Base-by-base conservation (phyloP, 2,113 vertebrate genomes). In the Camelus bactrianus region DNA sequence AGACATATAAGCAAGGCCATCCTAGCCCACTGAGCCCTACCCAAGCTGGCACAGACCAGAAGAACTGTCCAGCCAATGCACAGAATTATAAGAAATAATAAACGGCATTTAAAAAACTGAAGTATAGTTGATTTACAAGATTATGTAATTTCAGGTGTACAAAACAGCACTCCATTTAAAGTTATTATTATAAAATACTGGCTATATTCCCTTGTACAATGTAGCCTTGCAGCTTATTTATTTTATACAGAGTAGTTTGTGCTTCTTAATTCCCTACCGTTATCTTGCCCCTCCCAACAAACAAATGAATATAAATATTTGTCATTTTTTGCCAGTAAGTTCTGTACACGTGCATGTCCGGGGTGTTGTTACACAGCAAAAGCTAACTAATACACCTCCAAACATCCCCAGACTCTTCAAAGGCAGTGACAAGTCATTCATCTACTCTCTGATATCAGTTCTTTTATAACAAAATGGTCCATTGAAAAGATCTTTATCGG, bases 251-350 rank as follows among this genome's bases (percentile, higher is more conserved):
- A 35, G 52, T 26, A 56, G n/a, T 79, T 79, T 56, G 52, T 56
- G 35, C 13, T 20, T 38, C n/a, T 56, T 56, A 79, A 35, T 56
- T 56, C 20, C 20, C 52, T 35, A 79, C 20, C n/a, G 11, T 32
- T n/a, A 8, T 56, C 52, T 22, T 79, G 32, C 75, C 48, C 30
- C 17, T 50, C 3, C 13, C 19, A 54, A 56, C 19, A 35, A 35
- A 56, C 15, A 20, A 56, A 56, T 35, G 75, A 77, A 54, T 11
- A n/a, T 77, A 52, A 77, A 52, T 64, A n/a, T 81, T 85, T 58
- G 32, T 54, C 60, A 87, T 72, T 87, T 75, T 58, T 58, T 96
- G 62, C 20, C 87, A 75, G 24, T 30, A 62, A n/a, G 42, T 30
- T 46, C 30, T 24, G 5, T 62, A 8, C 3, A 13, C 52, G 3